Percentiles rank a stretch among this genome's conserved stretches.
Evolutionary conservation across 2,113 vertebrate species (phyloP).

Genomic region (Anolis sagrei): DNA sequence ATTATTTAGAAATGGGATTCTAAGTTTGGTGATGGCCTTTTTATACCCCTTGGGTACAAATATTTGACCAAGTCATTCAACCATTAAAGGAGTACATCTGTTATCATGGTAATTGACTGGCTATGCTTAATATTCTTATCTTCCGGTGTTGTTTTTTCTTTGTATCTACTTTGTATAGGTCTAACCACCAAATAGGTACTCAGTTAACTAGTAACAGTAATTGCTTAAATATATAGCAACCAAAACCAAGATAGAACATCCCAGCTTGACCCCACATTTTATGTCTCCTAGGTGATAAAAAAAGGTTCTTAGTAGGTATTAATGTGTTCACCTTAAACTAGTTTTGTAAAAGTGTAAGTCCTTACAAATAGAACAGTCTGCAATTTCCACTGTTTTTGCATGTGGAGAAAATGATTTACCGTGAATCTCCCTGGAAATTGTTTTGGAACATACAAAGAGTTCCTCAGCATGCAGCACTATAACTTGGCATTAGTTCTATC

Average conservation of each 20-base stretch:
- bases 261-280: background rate
- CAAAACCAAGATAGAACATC: background rate
- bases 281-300: background rate
- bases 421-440: conserved; percentile 3
- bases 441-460: conserved; percentile 24
- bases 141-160: background rate
- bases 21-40: too few relatives aligned
- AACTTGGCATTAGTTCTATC: conserved; percentile 6
- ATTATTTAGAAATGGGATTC: too few relatives aligned
- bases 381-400: background rate
- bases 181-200: background rate
- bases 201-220: background rate
- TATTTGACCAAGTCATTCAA: too few relatives aligned
- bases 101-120: too few relatives aligned
- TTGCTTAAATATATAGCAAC: background rate
- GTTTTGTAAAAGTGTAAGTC: conserved; percentile 7
- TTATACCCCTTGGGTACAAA: too few relatives aligned
- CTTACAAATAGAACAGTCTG: background rate
- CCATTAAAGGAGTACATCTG: too few relatives aligned
- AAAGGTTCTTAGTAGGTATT: background rate
- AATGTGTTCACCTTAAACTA: background rate
- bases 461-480: conserved; percentile 2
- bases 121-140: background rate
- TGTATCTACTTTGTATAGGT: background rate
- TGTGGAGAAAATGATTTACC: background rate